Percentiles rank a stretch among this genome's conserved stretches.
Conservation (phyloP, 2,113 vertebrate species). For the Sylvicapra grimmia region DNA sequence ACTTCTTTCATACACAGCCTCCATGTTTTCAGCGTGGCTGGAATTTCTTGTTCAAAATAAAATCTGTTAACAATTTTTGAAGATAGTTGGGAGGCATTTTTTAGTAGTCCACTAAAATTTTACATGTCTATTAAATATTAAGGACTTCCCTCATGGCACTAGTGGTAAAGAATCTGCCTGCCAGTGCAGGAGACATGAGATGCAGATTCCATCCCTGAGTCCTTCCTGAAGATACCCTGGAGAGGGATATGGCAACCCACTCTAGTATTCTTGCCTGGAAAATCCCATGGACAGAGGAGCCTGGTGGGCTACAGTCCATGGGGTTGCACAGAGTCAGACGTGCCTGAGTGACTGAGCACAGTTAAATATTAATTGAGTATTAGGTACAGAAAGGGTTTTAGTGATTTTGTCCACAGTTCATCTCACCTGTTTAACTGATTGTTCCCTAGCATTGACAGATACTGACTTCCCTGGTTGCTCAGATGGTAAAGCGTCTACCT, state of each 20-base stretch:
- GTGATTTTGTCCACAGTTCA: neutral
- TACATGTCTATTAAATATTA: neutral
- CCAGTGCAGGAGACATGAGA: neutral
- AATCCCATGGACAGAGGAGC: neutral
- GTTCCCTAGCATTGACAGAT: neutral
- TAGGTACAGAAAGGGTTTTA: neutral
- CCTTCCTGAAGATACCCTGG: neutral
- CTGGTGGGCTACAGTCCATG: neutral
- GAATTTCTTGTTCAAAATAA: neutral
- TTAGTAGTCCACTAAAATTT: neutral
- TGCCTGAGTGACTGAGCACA: neutral
- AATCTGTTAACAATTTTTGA: neutral
- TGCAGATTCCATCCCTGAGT: neutral
- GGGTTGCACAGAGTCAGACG: neutral
- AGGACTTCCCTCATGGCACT: neutral
- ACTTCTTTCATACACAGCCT: neutral
- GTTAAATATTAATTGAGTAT: neutral
- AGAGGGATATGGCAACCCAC: neutral
- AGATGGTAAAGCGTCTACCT: too few species aligned
- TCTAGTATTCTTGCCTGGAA: neutral
- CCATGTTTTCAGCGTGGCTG: neutral
- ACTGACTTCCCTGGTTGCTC: neutral
- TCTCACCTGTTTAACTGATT: neutral
- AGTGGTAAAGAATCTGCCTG: neutral
- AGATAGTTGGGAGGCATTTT: neutral